These are phyloP conservation scores for Elysia crispata DNA, from an alignment of 2,888 invertebrate species.

Conservation along the genomic window DNA sequence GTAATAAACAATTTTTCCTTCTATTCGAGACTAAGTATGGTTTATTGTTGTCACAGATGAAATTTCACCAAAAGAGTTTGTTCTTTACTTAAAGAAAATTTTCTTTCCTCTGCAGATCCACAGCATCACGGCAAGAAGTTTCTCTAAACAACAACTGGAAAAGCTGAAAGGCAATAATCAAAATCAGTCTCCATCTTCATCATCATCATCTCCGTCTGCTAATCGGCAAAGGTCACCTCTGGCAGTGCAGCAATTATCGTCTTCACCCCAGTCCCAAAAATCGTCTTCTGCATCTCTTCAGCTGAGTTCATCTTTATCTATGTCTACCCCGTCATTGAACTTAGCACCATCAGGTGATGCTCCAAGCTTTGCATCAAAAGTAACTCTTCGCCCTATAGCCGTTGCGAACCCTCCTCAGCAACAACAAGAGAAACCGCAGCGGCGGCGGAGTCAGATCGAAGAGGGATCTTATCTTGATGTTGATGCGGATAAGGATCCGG, in stretches of 20 bases:
- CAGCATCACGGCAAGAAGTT: slow-evolving; percentile 69
- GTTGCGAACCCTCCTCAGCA: not conserved
- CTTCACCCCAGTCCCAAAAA: not conserved
- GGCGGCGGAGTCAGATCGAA: slow-evolving; percentile 12
- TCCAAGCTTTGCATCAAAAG: slow-evolving; percentile 1
- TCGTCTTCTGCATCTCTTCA: not conserved
- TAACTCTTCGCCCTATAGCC: not conserved
- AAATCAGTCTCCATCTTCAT: not conserved
- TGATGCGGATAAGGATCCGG: slow-evolving; percentile 47
- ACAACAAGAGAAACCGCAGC: not conserved
- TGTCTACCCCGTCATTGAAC: not conserved
- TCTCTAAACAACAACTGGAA: slow-evolving; percentile 67
- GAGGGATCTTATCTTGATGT: slow-evolving; percentile 30
- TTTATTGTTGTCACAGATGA: too few relatives aligned
- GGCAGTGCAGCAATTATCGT: not conserved
- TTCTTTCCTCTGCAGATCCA: slow-evolving; percentile 59
- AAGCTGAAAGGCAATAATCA: slow-evolving; percentile 49
- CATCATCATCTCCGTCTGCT: slow-evolving; percentile 14
- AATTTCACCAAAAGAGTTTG: too few relatives aligned
- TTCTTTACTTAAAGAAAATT: not conserved
- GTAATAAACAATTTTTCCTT: too few relatives aligned
- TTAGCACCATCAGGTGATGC: not conserved
- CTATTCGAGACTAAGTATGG: too few relatives aligned
- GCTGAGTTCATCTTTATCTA: not conserved
- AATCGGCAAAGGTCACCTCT: not conserved